phyloP scores from a whole-genome alignment of 1,140 invertebrate species.

The Vollenhovia emeryi region DNA sequence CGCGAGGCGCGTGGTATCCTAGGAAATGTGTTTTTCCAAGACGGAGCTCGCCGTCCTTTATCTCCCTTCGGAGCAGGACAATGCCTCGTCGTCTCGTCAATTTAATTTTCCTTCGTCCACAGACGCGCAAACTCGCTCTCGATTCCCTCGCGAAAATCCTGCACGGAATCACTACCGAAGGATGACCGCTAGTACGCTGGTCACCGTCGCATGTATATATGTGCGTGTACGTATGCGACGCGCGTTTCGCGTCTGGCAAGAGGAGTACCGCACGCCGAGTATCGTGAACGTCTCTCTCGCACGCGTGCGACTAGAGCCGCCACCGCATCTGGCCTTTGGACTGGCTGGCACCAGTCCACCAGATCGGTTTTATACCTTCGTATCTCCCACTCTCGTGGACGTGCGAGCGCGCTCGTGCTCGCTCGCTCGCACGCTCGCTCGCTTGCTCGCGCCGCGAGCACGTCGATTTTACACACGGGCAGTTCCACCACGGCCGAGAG shows the following conservation, averaged over 20 bases:
- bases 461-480: constrained; percentile 66
- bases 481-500: constrained; percentile 64
- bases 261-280: constrained; percentile 78
- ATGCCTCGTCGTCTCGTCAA: constrained; percentile 1
- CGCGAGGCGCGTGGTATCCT: background rate
- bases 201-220: constrained; percentile 2
- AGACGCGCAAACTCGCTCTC: background rate
- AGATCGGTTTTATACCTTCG: constrained; percentile 85
- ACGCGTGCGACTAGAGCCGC: constrained; percentile 84
- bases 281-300: constrained; percentile 83
- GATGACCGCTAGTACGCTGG: constrained; percentile 15
- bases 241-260: constrained; percentile 13
- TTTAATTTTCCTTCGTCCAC: background rate
- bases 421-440: constrained; percentile 37
- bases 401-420: constrained; percentile 37
- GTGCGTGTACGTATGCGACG: background rate
- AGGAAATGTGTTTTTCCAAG: background rate
- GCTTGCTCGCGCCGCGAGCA: constrained; percentile 27
- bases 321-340: constrained; percentile 83
- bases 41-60: constrained; percentile 62
- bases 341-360: constrained; percentile 79
- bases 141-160: constrained; percentile 72
- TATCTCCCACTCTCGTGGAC: constrained; percentile 81
- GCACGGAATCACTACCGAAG: constrained; percentile 80
- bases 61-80: constrained; percentile 59